Percentiles rank a stretch among this genome's conserved stretches.
phyloP scores from a whole-genome alignment of 2,113 vertebrate genomes.

The Chionomys nivalis region DNA sequence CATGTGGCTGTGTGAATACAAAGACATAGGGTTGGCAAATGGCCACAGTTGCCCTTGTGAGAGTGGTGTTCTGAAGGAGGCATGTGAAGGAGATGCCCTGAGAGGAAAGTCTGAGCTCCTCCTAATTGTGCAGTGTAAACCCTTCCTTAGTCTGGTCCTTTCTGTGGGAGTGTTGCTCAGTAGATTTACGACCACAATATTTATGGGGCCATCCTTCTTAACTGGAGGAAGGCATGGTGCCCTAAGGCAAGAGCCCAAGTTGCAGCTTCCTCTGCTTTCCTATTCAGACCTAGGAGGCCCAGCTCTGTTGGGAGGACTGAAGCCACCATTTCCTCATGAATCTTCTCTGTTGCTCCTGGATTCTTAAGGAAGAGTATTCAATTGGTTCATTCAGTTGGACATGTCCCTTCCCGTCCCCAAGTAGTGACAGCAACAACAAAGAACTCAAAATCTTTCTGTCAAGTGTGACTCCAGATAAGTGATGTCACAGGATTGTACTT shows the following conservation, averaged over 20 bases:
- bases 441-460: neutral
- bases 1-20: neutral
- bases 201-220: neutral
- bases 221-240: neutral
- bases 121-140: neutral
- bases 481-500: neutral
- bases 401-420: neutral
- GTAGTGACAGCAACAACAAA: neutral
- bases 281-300: neutral
- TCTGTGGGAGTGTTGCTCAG: neutral
- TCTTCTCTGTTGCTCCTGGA: neutral
- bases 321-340: neutral
- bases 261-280: neutral
- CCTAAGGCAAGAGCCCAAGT: neutral
- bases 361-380: neutral
- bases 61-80: neutral
- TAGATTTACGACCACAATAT: neutral
- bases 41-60: neutral
- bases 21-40: neutral
- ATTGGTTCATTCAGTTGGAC: neutral
- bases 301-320: neutral
- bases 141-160: neutral
- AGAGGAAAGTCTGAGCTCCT: too few species aligned
- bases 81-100: too few species aligned
- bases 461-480: neutral